Conservation (phyloP, 2,797 vertebrate species). For the Knipowitschia caucasica region DNA sequence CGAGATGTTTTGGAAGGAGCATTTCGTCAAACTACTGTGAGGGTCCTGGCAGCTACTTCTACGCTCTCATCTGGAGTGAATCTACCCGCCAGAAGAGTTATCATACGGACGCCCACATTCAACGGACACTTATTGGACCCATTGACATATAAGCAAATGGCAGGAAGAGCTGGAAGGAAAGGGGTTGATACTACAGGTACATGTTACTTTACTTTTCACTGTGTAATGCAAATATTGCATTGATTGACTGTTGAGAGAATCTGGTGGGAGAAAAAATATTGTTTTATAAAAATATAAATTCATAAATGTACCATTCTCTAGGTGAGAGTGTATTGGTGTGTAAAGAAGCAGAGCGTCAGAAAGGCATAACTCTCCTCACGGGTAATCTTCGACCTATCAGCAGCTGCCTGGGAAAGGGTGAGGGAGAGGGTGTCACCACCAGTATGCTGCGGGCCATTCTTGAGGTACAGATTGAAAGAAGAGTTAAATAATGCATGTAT, state of each 20-base stretch:
- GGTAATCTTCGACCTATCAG: constrained; percentile 85
- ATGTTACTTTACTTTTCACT: no score
- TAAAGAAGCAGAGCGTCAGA: constrained; percentile 87
- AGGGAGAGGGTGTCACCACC: constrained; percentile 85
- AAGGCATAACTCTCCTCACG: constrained; percentile 85
- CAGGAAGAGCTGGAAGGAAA: constrained; percentile 93
- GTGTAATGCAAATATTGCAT: no score
- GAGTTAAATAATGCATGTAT: no score
- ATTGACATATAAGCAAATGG: constrained; percentile 97
- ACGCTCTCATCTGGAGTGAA: constrained; percentile 97
- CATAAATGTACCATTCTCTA: constrained; percentile 42
- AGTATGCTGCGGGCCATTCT: constrained; percentile 96
- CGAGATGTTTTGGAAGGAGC: constrained; percentile 90
- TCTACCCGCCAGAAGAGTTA: constrained; percentile 90
- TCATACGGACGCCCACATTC: constrained; percentile 91
- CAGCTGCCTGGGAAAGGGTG: constrained; percentile 86
- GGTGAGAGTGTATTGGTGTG: constrained; percentile 96
- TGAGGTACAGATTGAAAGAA: constrained; percentile 75
- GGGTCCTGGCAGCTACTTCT: constrained; percentile 90
- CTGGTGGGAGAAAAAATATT: no score
- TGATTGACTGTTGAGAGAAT: no score
- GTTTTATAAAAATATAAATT: no score
- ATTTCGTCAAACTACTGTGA: constrained; percentile 85
- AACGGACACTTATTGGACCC: constrained; percentile 86
- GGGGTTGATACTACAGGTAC: constrained; percentile 90